Evolutionary conservation across 1,140 invertebrate genomes (phyloP).

Genomic region (Drosophila novamexicana): DNA sequence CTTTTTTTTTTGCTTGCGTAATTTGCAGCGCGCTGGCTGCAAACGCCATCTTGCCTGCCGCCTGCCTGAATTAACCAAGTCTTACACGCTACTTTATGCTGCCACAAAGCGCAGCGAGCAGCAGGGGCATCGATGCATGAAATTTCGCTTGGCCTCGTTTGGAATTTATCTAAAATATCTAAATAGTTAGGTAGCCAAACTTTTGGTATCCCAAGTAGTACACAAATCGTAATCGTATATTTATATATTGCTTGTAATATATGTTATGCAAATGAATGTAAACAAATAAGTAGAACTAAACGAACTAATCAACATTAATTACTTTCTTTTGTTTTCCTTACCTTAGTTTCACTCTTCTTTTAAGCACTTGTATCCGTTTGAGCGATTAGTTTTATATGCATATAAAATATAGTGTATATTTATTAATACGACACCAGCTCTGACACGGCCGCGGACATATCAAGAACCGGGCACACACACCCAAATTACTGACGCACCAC

Average conservation of each 20-base stretch:
- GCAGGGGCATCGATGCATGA: slow-evolving; percentile 64
- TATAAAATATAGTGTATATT: slow-evolving; percentile 10
- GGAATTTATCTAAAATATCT: slow-evolving; percentile 24
- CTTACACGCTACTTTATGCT: slow-evolving; percentile 39
- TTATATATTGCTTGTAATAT: background rate
- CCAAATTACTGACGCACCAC: slow-evolving; percentile 61
- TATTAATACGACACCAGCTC: slow-evolving; percentile 23
- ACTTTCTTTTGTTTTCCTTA: background rate
- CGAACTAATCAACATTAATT: too few relatives aligned
- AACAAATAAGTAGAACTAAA: slow-evolving; percentile 7
- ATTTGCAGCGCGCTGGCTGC: slow-evolving; percentile 34
- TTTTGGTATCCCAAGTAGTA: background rate
- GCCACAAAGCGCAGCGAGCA: slow-evolving; percentile 24
- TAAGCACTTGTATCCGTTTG: slow-evolving; percentile 20
- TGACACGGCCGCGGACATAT: slow-evolving; percentile 8
- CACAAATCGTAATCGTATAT: slow-evolving; percentile 16
- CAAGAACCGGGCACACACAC: background rate
- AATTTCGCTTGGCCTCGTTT: slow-evolving; percentile 40
- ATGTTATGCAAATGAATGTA: slow-evolving; percentile 3
- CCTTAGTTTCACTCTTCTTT: background rate
- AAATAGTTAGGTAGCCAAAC: background rate
- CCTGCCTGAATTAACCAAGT: slow-evolving; percentile 39
- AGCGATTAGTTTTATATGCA: slow-evolving; percentile 16
- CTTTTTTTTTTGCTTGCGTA: slow-evolving; percentile 20
- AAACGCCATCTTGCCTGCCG: background rate